These are phyloP conservation scores for Sinotaia quadrata DNA, from an alignment of 2,888 invertebrate genomes.

Conservation along the genomic window DNA sequence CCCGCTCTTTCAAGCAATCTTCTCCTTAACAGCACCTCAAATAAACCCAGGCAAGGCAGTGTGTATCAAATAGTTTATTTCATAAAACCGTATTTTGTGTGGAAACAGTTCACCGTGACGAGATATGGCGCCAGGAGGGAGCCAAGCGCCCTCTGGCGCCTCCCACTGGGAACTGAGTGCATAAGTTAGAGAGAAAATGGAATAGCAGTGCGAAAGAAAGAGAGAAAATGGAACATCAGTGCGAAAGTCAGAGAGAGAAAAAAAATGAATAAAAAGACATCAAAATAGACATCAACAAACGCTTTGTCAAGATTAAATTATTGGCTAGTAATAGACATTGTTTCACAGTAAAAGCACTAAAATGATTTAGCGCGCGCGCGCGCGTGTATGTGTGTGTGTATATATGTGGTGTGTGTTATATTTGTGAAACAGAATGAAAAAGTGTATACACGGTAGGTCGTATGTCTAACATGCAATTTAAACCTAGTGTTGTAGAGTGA, in stretches of 20 bases:
- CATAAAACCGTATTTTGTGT: slow-evolving; percentile 39
- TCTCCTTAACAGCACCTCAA: too few relatives aligned
- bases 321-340: too few relatives aligned
- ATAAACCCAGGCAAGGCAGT: neutral
- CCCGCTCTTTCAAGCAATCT: too few relatives aligned
- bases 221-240: neutral
- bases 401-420: too few relatives aligned
- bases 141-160: slow-evolving; percentile 18
- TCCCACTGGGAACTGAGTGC: slow-evolving; percentile 19
- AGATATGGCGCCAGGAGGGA: slow-evolving; percentile 6
- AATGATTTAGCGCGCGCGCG: too few relatives aligned
- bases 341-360: too few relatives aligned
- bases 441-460: too few relatives aligned
- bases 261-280: neutral
- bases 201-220: slow-evolving; percentile 9
- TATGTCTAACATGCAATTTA: too few relatives aligned
- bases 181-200: slow-evolving; percentile 1
- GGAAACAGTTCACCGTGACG: slow-evolving; percentile 38
- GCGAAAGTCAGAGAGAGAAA: neutral
- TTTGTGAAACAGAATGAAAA: too few relatives aligned
- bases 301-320: too few relatives aligned
- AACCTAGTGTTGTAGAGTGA: too few relatives aligned
- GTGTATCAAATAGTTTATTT: slow-evolving; percentile 44
- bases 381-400: too few relatives aligned
- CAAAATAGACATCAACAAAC: neutral